Conservation (phyloP, 2,888 invertebrate genomes). For the Euphydryas editha region DNA sequence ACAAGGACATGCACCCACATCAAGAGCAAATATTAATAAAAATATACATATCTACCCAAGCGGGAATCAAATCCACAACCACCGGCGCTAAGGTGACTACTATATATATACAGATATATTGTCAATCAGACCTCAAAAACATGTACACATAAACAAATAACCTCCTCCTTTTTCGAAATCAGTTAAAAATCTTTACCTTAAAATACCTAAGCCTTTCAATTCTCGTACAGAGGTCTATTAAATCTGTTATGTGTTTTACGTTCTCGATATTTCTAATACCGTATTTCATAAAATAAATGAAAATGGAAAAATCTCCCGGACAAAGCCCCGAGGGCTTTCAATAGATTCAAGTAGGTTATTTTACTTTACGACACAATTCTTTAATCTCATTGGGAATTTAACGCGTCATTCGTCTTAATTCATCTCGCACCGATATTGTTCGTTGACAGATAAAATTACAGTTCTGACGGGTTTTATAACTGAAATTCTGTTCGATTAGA, state of each 20-base stretch:
- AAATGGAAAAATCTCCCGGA: constrained; percentile 30
- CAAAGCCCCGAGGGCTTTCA: constrained; percentile 35
- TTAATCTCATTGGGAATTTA: constrained; percentile 42
- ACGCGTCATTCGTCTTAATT: constrained; percentile 39
- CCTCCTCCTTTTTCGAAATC: no score
- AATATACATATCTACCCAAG: no score
- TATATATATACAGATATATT: no score
- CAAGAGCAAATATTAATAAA: no score
- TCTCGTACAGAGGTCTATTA: no score
- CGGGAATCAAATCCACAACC: no score
- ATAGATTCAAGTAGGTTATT: constrained; percentile 44
- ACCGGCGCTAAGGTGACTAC: no score
- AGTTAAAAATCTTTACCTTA: no score
- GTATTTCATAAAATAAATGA: constrained; percentile 41
- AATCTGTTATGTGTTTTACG: neutral
- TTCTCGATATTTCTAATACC: constrained; percentile 32
- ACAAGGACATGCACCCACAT: no score
- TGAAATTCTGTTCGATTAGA: neutral
- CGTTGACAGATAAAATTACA: neutral
- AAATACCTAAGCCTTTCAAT: no score
- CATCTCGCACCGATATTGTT: constrained; percentile 1
- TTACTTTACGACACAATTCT: constrained; percentile 44
- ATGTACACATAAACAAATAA: no score
- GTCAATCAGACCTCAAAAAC: no score
- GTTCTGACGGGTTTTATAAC: neutral